phyloP scores from a whole-genome alignment of 2,113 vertebrate species.

The Formicarius rufipectus region DNA sequence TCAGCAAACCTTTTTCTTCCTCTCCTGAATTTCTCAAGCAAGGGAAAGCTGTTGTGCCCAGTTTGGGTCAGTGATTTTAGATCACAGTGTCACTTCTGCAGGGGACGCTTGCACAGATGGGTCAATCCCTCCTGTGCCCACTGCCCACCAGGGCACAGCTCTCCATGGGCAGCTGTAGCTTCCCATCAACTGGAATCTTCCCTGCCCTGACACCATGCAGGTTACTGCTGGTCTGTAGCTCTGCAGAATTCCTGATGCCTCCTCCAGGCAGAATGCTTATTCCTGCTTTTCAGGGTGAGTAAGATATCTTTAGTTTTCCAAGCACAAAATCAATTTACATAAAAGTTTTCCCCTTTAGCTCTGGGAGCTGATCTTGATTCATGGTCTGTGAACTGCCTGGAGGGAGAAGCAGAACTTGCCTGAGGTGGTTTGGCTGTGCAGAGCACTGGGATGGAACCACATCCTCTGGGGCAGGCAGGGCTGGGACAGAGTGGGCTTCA shows the following conservation, averaged over 20 bases:
- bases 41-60: neutral
- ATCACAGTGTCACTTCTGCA: neutral
- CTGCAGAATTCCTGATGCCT: neutral
- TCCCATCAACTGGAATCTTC: neutral
- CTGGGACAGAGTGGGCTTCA: neutral
- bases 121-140: neutral
- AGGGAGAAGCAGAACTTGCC: neutral
- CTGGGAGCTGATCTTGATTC: rapidly evolving
- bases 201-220: neutral
- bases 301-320: neutral
- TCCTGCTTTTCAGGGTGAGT: neutral
- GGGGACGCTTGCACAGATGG: neutral
- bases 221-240: neutral
- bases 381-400: neutral
- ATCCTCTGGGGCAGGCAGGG: neutral
- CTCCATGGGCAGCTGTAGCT: rapidly evolving
- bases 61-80: neutral
- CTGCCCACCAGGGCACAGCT: neutral
- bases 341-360: neutral
- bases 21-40: neutral
- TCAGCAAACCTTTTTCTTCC: neutral
- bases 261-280: neutral
- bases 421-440: rapidly evolving
- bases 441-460: neutral
- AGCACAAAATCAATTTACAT: neutral